These are phyloP conservation scores for Drosophila picticornis DNA, from an alignment of 2,888 invertebrate species.

Conservation along the genomic window DNA sequence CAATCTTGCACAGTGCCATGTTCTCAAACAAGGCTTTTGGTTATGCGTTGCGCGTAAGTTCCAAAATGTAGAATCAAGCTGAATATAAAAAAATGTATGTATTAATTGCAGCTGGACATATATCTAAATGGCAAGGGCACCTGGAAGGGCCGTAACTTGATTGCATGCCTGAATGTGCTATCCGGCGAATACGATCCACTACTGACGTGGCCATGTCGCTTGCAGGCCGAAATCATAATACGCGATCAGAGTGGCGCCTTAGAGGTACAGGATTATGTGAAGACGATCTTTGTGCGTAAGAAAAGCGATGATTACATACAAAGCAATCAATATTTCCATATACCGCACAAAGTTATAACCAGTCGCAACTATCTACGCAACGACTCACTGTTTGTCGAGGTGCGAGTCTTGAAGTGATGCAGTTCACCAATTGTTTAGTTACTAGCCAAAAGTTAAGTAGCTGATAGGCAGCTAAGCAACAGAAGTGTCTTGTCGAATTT, in stretches of 20 bases:
- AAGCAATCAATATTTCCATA: constrained; percentile 84
- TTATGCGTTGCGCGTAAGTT: constrained; percentile 89
- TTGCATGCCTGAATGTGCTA: constrained; percentile 89
- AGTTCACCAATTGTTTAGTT: background rate
- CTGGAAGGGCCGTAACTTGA: constrained; percentile 91
- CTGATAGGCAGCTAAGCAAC: constrained; percentile 3
- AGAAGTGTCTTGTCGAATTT: constrained; percentile 9
- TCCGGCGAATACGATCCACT: constrained; percentile 90
- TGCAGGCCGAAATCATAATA: constrained; percentile 88
- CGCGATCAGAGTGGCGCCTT: constrained; percentile 87
- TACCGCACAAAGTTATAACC: constrained; percentile 83
- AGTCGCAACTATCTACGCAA: constrained; percentile 83
- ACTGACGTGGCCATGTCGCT: constrained; percentile 90
- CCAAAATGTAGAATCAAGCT: background rate
- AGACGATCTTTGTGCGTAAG: constrained; percentile 87
- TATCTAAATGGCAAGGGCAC: constrained; percentile 91
- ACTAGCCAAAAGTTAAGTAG: background rate
- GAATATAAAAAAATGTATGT: background rate
- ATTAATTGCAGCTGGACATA: constrained; percentile 87
- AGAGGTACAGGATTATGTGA: constrained; percentile 87
- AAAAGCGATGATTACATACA: constrained; percentile 85
- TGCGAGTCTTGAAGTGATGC: constrained; percentile 75
- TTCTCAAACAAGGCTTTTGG: constrained; percentile 90
- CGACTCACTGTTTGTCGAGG: constrained; percentile 84
- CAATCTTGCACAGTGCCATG: constrained; percentile 88